Evolutionary conservation across 2,113 vertebrate genomes (phyloP).

Genomic region (Bungarus multicinctus): DNA sequence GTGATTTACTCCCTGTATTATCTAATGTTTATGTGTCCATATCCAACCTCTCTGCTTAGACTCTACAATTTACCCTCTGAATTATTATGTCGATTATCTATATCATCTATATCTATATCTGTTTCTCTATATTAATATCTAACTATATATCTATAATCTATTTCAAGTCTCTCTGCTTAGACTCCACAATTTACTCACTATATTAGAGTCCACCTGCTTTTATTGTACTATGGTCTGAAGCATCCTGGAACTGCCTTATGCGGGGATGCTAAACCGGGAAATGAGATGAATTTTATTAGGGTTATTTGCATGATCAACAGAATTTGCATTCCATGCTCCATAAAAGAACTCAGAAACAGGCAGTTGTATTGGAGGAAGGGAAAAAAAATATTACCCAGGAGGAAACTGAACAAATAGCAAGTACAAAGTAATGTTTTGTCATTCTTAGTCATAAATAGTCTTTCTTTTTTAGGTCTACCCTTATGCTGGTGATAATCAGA

Average conservation of each 20-base stretch:
- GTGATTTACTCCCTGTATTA: too few species aligned
- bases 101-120: too few species aligned
- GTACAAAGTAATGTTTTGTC: not conserved
- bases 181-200: not conserved
- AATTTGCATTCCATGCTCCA: constrained; percentile 2
- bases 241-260: not conserved
- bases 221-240: not conserved
- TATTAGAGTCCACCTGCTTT: not conserved
- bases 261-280: not conserved
- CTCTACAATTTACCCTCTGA: too few species aligned
- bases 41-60: too few species aligned
- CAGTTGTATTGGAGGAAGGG: not conserved
- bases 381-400: not conserved
- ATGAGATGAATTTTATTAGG: constrained; percentile 1
- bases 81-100: too few species aligned
- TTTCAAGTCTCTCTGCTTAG: not conserved
- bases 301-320: not conserved
- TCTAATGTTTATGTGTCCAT: too few species aligned
- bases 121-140: too few species aligned
- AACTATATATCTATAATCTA: too few species aligned
- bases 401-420: not conserved
- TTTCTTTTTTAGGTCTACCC: not conserved
- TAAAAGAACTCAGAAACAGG: rapidly evolving
- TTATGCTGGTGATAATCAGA: not conserved
- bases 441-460: not conserved